Evolutionary conservation across 2,797 vertebrate species (phyloP).

Genomic region (Tamandua tetradactyla): DNA sequence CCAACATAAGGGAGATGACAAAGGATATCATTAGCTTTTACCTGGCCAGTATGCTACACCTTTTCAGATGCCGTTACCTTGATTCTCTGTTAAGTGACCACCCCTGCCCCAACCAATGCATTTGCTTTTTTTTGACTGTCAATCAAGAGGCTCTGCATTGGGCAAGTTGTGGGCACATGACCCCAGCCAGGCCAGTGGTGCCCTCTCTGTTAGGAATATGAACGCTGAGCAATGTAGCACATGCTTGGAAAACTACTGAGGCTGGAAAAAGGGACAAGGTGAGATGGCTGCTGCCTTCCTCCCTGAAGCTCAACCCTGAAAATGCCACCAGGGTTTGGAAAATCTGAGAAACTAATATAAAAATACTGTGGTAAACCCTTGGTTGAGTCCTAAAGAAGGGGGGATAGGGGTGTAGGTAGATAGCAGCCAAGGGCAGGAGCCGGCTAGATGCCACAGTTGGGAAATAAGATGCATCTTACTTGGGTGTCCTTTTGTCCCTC

Average conservation of each 20-base stretch:
- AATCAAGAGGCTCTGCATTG: background rate
- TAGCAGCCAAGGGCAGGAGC: background rate
- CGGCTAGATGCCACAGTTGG: too few relatives aligned
- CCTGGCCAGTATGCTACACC: background rate
- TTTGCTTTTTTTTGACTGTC: background rate
- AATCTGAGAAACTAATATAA: background rate
- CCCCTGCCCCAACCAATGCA: background rate
- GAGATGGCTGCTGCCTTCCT: background rate
- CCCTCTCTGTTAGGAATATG: background rate
- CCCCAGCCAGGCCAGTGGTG: background rate
- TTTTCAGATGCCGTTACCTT: background rate
- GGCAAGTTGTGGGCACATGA: background rate
- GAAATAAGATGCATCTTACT: background rate
- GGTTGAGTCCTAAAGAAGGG: background rate
- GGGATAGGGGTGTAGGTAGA: background rate
- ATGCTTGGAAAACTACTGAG: background rate
- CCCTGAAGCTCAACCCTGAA: background rate
- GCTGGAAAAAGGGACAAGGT: background rate
- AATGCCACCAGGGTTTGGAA: background rate
- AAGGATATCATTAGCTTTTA: background rate
- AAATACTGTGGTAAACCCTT: background rate
- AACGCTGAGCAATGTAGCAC: background rate
- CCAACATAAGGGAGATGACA: background rate
- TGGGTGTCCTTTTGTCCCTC: background rate
- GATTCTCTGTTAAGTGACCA: background rate